Conservation (phyloP, 2,888 invertebrate genomes). For the Acheta domesticus region DNA sequence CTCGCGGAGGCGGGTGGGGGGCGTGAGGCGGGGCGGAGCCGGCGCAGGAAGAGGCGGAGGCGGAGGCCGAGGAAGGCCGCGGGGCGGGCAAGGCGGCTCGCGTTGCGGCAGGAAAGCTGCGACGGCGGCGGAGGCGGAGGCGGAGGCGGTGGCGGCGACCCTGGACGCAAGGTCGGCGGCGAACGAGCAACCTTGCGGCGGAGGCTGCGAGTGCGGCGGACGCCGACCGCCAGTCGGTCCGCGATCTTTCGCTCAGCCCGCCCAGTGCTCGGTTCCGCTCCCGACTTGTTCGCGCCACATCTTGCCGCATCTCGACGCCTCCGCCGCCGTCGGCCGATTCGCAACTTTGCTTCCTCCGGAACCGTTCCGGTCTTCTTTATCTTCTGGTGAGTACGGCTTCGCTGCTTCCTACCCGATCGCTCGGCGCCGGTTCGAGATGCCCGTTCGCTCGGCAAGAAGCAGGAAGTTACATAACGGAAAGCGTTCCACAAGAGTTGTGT, state of each 20-base stretch:
- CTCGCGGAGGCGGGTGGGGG: neutral
- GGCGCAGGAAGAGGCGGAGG: neutral
- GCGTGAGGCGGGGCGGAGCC: neutral
- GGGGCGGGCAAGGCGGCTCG: neutral
- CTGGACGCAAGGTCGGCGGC: neutral
- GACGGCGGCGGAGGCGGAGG: neutral
- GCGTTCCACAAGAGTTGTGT: too few relatives aligned
- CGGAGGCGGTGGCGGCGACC: neutral
- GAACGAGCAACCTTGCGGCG: slow-evolving; percentile 6
- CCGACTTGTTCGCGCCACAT: too few relatives aligned
- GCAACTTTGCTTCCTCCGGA: too few relatives aligned
- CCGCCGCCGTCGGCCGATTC: too few relatives aligned
- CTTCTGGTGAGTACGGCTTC: too few relatives aligned
- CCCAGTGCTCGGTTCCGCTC: neutral
- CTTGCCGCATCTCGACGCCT: too few relatives aligned
- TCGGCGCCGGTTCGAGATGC: too few relatives aligned
- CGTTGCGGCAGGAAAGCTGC: slow-evolving; percentile 2
- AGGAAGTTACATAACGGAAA: too few relatives aligned
- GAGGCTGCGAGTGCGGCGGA: neutral
- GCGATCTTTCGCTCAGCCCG: neutral
- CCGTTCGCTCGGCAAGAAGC: too few relatives aligned
- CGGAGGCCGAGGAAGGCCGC: neutral
- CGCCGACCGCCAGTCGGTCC: neutral
- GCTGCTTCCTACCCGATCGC: too few relatives aligned
- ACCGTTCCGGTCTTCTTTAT: too few relatives aligned